Conservation (phyloP, 1,140 invertebrate genomes). For the Caenorhabditis inopinata region DNA sequence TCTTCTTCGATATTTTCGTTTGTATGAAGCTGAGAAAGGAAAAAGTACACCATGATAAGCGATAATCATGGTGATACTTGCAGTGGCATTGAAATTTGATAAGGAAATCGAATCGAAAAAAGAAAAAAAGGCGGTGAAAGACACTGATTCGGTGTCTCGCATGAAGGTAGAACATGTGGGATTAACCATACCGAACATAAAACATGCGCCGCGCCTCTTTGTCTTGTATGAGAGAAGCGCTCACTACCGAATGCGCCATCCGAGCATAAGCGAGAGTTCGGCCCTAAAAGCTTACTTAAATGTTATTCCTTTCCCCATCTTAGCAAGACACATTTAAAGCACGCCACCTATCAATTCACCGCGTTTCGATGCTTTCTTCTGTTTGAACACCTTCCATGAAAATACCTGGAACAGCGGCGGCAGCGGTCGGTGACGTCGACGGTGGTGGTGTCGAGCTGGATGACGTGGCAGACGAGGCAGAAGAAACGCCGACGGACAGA, state of each 20-base stretch:
- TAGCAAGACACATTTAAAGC: too few relatives aligned
- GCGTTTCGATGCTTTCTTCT: too few relatives aligned
- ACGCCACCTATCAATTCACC: too few relatives aligned
- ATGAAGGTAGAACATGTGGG: too few relatives aligned
- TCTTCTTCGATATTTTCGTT: neutral
- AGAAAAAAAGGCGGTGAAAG: neutral
- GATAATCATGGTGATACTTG: neutral
- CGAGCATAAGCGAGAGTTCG: too few relatives aligned
- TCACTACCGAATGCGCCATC: too few relatives aligned
- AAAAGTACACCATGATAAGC: constrained; percentile 9
- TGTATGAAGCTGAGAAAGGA: neutral
- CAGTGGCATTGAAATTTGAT: constrained; percentile 15
- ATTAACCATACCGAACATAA: too few relatives aligned
- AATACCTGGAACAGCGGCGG: neutral
- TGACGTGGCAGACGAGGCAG: constrained; percentile 40
- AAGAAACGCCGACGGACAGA: constrained; percentile 43
- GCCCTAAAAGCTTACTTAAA: too few relatives aligned
- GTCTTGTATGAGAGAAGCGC: too few relatives aligned
- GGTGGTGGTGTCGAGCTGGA: neutral
- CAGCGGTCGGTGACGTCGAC: neutral
- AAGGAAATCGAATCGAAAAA: neutral
- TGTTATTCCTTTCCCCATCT: too few relatives aligned
- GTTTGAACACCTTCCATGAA: too few relatives aligned
- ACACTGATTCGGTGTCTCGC: neutral
- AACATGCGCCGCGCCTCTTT: too few relatives aligned